phyloP scores from a whole-genome alignment of 2,113 vertebrate genomes.

The Rhea americana region DNA sequence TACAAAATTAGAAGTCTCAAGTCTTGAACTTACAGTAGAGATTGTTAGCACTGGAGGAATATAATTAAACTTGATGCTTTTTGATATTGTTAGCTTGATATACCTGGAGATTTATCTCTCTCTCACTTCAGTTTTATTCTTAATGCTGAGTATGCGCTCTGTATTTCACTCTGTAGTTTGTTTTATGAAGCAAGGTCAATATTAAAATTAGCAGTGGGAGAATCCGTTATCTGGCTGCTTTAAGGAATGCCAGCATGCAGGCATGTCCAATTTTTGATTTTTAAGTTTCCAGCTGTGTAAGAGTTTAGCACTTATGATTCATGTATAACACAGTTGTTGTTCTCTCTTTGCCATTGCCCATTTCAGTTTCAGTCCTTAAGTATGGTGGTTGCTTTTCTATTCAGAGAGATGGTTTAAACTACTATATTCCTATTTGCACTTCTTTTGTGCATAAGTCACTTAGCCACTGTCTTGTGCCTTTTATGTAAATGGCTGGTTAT shows the following conservation, averaged over 20 bases:
- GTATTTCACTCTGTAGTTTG: background rate
- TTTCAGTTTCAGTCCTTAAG: background rate
- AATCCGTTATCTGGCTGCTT: background rate
- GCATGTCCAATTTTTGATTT: background rate
- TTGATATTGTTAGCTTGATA: background rate
- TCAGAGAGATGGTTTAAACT: background rate
- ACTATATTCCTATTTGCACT: accelerated
- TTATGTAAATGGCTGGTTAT: background rate
- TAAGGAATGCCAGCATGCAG: background rate
- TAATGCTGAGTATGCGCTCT: background rate
- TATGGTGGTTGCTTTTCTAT: background rate
- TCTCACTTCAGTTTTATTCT: background rate
- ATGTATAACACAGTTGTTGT: background rate
- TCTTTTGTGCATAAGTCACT: background rate
- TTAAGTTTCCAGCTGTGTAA: background rate
- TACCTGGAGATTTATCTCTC: background rate
- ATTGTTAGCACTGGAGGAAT: background rate
- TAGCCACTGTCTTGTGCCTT: background rate
- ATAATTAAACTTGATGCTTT: background rate
- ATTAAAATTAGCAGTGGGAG: background rate
- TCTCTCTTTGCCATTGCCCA: background rate
- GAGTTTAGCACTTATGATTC: background rate
- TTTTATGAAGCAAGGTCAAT: background rate
- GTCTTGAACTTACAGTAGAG: background rate
- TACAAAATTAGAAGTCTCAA: background rate